Evolutionary conservation across 2,888 invertebrate genomes (phyloP).

Genomic region (Physocephala rufipes): DNA sequence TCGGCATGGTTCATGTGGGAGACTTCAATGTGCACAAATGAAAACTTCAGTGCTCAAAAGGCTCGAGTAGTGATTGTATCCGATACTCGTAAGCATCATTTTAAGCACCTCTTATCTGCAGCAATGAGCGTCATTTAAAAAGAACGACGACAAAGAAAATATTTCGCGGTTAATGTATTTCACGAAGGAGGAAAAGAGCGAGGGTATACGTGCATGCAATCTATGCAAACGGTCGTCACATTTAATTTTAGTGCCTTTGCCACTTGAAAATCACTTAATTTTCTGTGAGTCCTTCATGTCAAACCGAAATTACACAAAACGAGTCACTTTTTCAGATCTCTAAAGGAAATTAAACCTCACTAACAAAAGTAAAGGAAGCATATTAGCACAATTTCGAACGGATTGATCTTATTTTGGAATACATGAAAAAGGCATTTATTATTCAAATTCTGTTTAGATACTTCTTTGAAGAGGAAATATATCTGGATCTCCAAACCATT

Average conservation of each 20-base stretch:
- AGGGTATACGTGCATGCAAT: neutral
- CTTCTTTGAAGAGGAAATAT: too few relatives aligned
- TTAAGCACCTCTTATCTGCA: conserved; percentile 43
- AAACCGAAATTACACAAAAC: neutral
- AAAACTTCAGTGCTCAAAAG: neutral
- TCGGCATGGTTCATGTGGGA: neutral
- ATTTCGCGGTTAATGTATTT: conserved; percentile 23
- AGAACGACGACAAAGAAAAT: conserved; percentile 25
- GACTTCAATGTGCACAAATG: conserved; percentile 24
- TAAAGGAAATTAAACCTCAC: neutral
- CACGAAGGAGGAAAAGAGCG: neutral
- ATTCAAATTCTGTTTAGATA: too few relatives aligned
- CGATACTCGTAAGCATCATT: conserved; percentile 39
- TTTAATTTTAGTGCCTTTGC: neutral
- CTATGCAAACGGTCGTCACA: neutral
- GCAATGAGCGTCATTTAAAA: conserved; percentile 39
- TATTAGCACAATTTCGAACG: conserved; percentile 4
- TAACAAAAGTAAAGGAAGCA: neutral
- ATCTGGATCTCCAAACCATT: too few relatives aligned
- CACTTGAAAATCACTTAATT: conserved; percentile 22
- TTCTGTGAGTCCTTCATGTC: neutral
- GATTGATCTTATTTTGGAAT: neutral
- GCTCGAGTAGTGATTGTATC: conserved; percentile 37
- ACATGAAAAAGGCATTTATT: conserved; percentile 25
- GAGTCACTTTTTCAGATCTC: neutral